Evolutionary conservation across 2,888 invertebrate species (phyloP).

Genomic region (Cosmia trapezina): DNA sequence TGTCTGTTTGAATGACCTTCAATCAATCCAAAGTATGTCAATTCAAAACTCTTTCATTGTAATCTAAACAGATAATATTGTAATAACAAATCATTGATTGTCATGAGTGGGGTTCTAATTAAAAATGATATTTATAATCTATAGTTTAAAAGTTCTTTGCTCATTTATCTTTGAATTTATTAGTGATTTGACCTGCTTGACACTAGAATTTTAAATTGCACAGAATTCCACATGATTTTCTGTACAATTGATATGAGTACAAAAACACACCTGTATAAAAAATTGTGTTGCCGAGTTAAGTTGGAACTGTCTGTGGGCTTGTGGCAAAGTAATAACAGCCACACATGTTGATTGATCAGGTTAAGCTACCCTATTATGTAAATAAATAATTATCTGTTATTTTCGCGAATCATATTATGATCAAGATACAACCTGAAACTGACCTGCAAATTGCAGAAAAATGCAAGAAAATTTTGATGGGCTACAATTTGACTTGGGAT

Average conservation of each 20-base stretch:
- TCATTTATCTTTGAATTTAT: conserved; percentile 15
- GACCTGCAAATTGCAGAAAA: too few species aligned
- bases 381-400: too few species aligned
- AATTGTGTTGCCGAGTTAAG: background rate
- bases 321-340: too few species aligned
- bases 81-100: conserved; percentile 30
- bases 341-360: too few species aligned
- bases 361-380: too few species aligned
- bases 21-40: conserved; percentile 35
- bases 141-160: background rate
- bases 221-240: background rate
- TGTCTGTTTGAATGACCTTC: conserved; percentile 43
- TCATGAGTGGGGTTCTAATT: conserved; percentile 19
- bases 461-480: too few species aligned
- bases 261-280: background rate
- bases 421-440: too few species aligned
- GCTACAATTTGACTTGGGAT: too few species aligned
- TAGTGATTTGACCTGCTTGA: background rate
- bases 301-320: too few species aligned
- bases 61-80: conserved; percentile 42
- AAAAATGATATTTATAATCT: conserved; percentile 5
- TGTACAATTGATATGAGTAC: background rate
- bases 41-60: conserved; percentile 43
- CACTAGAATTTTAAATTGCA: background rate
- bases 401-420: too few species aligned